Evolutionary conservation across 2,797 vertebrate genomes (phyloP).

Genomic region (Sebastiscus albofasciatus): DNA sequence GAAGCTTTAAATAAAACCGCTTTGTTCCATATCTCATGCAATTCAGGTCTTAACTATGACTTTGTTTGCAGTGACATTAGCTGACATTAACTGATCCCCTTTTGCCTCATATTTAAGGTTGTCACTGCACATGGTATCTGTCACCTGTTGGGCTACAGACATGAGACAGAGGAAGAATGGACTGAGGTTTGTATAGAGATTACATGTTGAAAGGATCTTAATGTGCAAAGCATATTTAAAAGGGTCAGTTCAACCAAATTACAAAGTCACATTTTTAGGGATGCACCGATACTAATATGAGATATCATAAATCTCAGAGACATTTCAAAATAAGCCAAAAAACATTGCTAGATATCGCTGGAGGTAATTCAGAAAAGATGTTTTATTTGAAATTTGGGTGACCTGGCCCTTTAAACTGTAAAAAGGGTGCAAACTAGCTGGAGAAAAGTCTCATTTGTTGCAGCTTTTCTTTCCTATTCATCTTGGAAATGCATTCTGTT

Average conservation of each 20-base stretch:
- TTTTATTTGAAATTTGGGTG: not conserved
- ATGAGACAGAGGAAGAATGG: slow-evolving; percentile 88
- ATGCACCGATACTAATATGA: no score
- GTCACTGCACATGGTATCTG: slow-evolving; percentile 93
- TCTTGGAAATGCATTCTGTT: not conserved
- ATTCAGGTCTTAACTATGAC: not conserved
- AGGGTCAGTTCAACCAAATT: not conserved
- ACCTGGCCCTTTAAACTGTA: not conserved
- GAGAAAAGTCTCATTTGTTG: not conserved
- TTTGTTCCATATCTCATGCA: not conserved
- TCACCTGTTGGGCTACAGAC: slow-evolving; percentile 93
- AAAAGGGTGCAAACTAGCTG: not conserved
- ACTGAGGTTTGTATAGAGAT: slow-evolving; percentile 81
- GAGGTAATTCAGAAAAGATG: not conserved
- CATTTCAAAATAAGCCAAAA: not conserved
- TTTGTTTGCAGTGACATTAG: not conserved
- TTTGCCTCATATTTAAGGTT: slow-evolving; percentile 75
- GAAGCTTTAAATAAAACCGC: not conserved
- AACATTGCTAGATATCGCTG: not conserved
- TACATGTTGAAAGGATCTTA: not conserved
- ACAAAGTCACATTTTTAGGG: not conserved
- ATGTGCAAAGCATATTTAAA: not conserved
- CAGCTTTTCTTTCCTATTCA: no score
- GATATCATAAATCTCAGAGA: not conserved
- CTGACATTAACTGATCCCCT: not conserved